Percentiles rank a stretch among this genome's conserved stretches.
phyloP scores from a whole-genome alignment of 2,113 vertebrate species.

The Lota lota region DNA sequence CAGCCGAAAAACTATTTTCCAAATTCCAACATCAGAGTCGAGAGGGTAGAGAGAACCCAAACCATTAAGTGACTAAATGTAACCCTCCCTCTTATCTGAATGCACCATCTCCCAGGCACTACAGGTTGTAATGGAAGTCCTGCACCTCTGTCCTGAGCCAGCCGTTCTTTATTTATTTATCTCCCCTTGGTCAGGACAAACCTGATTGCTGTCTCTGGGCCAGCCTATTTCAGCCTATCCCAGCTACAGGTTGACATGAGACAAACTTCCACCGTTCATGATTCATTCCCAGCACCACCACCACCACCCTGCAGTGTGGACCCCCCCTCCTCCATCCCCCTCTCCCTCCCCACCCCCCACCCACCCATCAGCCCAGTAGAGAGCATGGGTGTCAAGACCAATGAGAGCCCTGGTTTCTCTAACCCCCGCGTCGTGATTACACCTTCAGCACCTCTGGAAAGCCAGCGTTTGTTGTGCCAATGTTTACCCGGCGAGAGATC shows the following conservation, averaged over 20 bases:
- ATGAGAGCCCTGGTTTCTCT: slow-evolving; percentile 45
- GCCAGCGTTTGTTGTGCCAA: slow-evolving; percentile 50
- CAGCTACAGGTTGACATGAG: slow-evolving; percentile 21
- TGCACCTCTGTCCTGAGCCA: neutral
- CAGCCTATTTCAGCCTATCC: slow-evolving; percentile 35
- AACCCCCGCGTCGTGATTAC: slow-evolving; percentile 51
- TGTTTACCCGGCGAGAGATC: slow-evolving; percentile 15
- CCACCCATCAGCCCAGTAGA: neutral
- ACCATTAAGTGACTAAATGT: slow-evolving; percentile 34
- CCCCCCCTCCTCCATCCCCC: neutral
- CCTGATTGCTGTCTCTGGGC: slow-evolving; percentile 40
- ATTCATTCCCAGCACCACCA: too few relatives aligned
- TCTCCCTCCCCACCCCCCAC: neutral
- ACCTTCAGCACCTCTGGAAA: slow-evolving; percentile 48
- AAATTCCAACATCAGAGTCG: slow-evolving; percentile 35
- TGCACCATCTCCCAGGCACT: slow-evolving; percentile 35
- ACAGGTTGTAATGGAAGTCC: slow-evolving; percentile 50
- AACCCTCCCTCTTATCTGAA: slow-evolving; percentile 18
- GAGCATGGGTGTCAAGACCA: slow-evolving; percentile 42
- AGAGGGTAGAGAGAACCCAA: slow-evolving; percentile 6
- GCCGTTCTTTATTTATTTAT: slow-evolving; percentile 19
- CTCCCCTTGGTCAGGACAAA: slow-evolving; percentile 48
- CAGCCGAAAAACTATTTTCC: slow-evolving; percentile 18
- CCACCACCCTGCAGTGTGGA: too few relatives aligned
- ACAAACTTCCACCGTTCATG: too few relatives aligned